Conservation (phyloP, 2,797 vertebrate species). For the Cynodonichthys magdalenae region DNA sequence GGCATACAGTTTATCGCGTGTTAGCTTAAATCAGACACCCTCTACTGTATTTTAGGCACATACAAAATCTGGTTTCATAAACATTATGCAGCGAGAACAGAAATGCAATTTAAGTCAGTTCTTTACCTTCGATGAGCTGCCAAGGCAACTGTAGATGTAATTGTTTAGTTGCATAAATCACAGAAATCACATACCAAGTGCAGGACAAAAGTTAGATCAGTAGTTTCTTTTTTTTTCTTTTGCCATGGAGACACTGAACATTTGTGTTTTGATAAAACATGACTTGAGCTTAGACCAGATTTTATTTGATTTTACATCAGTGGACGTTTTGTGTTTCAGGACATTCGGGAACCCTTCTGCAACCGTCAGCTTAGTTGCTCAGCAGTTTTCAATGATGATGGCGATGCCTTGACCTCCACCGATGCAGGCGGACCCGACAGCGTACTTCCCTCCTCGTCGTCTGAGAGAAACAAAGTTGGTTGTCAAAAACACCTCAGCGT, state of each 20-base stretch:
- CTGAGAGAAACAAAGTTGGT: constrained; percentile 69
- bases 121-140: background rate
- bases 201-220: background rate
- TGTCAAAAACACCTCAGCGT: constrained; percentile 5
- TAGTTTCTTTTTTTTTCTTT: background rate
- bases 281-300: background rate
- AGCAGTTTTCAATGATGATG: constrained; percentile 85
- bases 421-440: constrained; percentile 94
- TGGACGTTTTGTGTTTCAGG: background rate
- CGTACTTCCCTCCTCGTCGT: constrained; percentile 90
- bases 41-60: constrained; percentile 24
- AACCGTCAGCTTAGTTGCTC: constrained; percentile 23
- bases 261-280: background rate
- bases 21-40: background rate
- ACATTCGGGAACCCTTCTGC: constrained; percentile 17
- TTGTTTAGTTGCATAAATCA: constrained; percentile 11
- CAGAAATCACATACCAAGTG: background rate
- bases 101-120: background rate
- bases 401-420: constrained; percentile 97
- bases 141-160: constrained; percentile 6
- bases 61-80: constrained; percentile 1
- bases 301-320: background rate
- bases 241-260: background rate
- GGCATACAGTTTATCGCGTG: constrained; percentile 25
- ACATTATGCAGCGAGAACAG: background rate